Base-by-base conservation (phyloP, 2,113 vertebrate species). In the Neoarius graeffei region DNA sequence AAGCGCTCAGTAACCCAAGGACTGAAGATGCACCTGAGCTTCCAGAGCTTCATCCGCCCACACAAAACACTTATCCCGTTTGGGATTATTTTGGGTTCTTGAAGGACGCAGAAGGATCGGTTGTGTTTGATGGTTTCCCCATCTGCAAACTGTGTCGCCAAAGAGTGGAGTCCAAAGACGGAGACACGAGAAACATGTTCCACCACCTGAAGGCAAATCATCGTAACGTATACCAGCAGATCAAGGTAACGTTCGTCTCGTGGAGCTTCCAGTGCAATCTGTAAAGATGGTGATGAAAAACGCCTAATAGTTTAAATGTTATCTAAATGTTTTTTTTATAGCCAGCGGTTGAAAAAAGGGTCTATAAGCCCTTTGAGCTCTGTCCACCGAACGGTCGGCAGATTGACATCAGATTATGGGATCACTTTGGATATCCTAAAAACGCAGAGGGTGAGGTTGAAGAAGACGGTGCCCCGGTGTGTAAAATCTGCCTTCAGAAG, bases 341-440 rank as follows among this genome's bases (percentile, higher is more conserved):
- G 87, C 73, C 83, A 0, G 87, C 83, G 1, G 30, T 25, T 10
- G 73, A 67, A 3, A 83, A 83, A 42, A 56, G 66, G 20, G n/a
- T 84, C 19, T 84, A 84, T 73, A 79, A 80, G 60, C 13, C 83
- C 3, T 57, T 77, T 1, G 82, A 85, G 60, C 87, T 88, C 13
- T 59, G 71, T 27, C 82, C 87, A 8, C 87, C 87, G 0, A 80
- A 50, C 1, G 82, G 83, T 3, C 73, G 42, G 15, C 73, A 88
- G 54, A 27, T 88, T 9, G 87, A 88, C 74, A 27, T 67, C 30
- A 42, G 87, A 3, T 17, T 88, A 19, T 88, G 87, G 87, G 87
- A 88, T 56, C 87, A 88, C 30, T 88, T 88, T 10, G 87, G 87
- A 50, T 88, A 88, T 88, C 87, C 87, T 25, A 88, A 88, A 79